Conservation (phyloP, 2,888 invertebrate species). For the Strigamia transsilvanica region DNA sequence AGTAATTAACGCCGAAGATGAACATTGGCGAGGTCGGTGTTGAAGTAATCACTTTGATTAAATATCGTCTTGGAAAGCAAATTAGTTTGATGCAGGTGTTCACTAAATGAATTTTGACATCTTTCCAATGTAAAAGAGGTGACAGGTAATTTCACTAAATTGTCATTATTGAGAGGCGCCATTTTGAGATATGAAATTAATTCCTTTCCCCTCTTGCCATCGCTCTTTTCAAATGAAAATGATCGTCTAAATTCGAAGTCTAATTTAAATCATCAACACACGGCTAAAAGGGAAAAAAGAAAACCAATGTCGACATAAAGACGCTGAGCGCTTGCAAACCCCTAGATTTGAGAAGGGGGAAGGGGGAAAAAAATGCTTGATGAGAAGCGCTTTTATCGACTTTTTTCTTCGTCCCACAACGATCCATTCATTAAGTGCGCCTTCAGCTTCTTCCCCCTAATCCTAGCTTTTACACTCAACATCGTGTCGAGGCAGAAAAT, state of each 20-base stretch:
- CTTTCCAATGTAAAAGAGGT: conserved; percentile 35
- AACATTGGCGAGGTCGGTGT: conserved; percentile 48
- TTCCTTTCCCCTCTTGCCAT: neutral
- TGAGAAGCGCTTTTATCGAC: conserved; percentile 47
- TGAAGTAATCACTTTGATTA: conserved; percentile 51
- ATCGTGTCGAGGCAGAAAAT: conserved; percentile 54
- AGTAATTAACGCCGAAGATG: conserved; percentile 50
- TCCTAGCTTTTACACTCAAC: conserved; percentile 53
- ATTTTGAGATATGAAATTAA: conserved; percentile 19
- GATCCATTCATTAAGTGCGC: conserved; percentile 54
- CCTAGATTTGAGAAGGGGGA: conserved; percentile 16
- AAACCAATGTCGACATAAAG: conserved; percentile 14
- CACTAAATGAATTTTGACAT: conserved; percentile 40
- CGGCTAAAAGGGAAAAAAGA: conserved; percentile 6
- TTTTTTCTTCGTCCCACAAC: conserved; percentile 50
- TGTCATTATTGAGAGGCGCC: conserved; percentile 20
- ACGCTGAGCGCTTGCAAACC: neutral
- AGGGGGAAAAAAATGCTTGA: conserved; percentile 17
- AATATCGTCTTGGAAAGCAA: conserved; percentile 51
- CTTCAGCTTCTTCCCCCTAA: conserved; percentile 52
- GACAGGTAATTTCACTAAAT: conserved; percentile 49
- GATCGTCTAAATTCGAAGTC: conserved; percentile 36
- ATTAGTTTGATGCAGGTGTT: conserved; percentile 50
- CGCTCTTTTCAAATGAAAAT: conserved; percentile 25
- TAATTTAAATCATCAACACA: conserved; percentile 31